phyloP scores from a whole-genome alignment of 2,113 vertebrate genomes.

The Cromileptes altivelis region DNA sequence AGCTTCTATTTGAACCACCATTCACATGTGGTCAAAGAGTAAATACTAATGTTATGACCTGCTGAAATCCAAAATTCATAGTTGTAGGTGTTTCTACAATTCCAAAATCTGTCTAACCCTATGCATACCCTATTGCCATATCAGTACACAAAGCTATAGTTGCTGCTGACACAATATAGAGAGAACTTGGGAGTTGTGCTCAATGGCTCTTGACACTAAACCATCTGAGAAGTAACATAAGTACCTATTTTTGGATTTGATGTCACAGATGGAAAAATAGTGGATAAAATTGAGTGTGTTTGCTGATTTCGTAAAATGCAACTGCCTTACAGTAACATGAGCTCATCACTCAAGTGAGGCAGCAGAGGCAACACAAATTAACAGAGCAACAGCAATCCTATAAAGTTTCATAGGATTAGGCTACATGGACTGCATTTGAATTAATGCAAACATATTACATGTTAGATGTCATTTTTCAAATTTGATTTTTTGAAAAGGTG shows the following conservation, averaged over 20 bases:
- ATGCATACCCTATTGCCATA: too few relatives aligned
- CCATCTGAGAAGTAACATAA: background rate
- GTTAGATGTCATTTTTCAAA: background rate
- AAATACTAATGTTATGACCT: too few relatives aligned
- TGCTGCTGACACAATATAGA: background rate
- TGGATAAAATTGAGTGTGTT: background rate
- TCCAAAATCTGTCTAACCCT: too few relatives aligned
- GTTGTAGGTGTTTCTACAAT: too few relatives aligned
- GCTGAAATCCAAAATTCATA: too few relatives aligned
- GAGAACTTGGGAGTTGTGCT: background rate
- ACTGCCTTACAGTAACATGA: background rate
- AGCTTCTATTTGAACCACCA: too few relatives aligned
- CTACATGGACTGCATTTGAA: background rate
- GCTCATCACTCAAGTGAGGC: background rate
- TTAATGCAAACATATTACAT: background rate
- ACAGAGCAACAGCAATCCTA: too few relatives aligned
- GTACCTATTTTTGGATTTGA: background rate
- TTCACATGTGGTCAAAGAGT: too few relatives aligned
- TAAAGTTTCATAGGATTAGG: background rate
- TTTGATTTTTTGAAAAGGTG: background rate
- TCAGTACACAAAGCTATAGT: too few relatives aligned
- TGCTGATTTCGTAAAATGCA: background rate
- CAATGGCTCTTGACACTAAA: background rate
- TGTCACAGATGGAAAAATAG: background rate
- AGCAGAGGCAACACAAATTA: too few relatives aligned